Base-by-base conservation (phyloP, 2,113 vertebrate species). In the Hylia prasina region DNA sequence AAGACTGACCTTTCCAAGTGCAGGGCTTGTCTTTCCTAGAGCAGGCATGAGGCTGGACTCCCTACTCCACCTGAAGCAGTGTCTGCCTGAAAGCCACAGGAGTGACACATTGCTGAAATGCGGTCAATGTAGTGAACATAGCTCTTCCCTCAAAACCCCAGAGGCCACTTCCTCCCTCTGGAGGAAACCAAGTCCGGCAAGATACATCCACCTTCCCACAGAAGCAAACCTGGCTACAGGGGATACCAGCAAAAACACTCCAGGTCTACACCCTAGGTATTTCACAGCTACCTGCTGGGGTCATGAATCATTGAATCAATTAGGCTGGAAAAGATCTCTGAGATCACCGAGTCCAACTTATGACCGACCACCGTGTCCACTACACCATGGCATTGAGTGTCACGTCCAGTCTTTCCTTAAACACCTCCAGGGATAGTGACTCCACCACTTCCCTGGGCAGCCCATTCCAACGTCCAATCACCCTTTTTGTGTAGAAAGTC, bases 51-150 rank as follows among this genome's bases (percentile, higher is more conserved):
- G 1, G 13, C 83, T 30, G 13, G 18, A 13, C 39, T 25, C 39
- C 50, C 75, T 25, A 30, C 27, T 54, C 64, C 22, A 7, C 4
- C 0, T 12, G 6, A 18, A 63, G 15, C 40, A 44, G 63, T 2
- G 7, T 24, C 31, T 2, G 5, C 42, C 64, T 8, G 30, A 31
- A 25, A 42, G 10, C 31, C 73, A 40, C 4, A 15, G 16, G 33
- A 61, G 65, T 0, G 1, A 40, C 18, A 24, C 31, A 37, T 1
- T 0, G 1, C 69, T 24, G 47, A 2, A 14, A 66, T 2, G 27
- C 13, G 44, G 42, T 33, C 71, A 10, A 0, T 0, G 10, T 0
- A 56, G 45, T 1, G 2, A 58, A 10, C 2, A 3, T 15, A 20
- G 50, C 25, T 33, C 63, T 57, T 9, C 23, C 37, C 35, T 30